phyloP scores from a whole-genome alignment of 2,113 vertebrate genomes.

The Xenopus tropicalis region DNA sequence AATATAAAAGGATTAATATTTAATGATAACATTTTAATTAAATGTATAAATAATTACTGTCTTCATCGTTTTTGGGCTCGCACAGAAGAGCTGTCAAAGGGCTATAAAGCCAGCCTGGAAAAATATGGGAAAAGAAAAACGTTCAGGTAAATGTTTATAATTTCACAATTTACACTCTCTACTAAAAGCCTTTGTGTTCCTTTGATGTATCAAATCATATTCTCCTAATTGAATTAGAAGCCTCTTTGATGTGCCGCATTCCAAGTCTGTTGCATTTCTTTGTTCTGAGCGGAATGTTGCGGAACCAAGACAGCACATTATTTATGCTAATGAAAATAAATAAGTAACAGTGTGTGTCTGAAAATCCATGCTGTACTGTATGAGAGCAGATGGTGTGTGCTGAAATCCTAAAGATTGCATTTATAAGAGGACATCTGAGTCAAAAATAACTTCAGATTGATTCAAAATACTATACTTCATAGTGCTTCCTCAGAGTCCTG shows the following conservation, averaged over 20 bases:
- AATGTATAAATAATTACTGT: constrained; percentile 41
- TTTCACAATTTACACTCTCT: constrained; percentile 7
- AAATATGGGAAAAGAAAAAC: constrained; percentile 12
- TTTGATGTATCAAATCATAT: constrained; percentile 45
- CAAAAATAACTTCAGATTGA: constrained; percentile 31
- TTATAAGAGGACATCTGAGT: constrained; percentile 38
- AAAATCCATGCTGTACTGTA: constrained; percentile 45
- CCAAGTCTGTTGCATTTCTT: constrained; percentile 59
- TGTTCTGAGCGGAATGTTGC: constrained; percentile 62
- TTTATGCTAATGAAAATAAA: constrained; percentile 64
- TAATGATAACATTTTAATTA: constrained; percentile 45
- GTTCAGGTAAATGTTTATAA: constrained; percentile 32
- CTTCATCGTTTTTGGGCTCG: constrained; percentile 5
- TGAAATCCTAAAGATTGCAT: constrained; percentile 55
- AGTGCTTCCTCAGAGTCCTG: too few relatives aligned
- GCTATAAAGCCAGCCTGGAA: constrained; percentile 5
- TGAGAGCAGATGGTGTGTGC: constrained; percentile 57
- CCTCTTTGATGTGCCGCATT: constrained; percentile 57
- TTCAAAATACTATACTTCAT: constrained; percentile 21
- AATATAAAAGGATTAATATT: constrained; percentile 39
- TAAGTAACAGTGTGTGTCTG: constrained; percentile 56
- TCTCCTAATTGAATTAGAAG: constrained; percentile 59
- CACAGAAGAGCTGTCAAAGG: constrained; percentile 19
- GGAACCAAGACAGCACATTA: constrained; percentile 62
- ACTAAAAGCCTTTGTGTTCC: constrained; percentile 16